Evolutionary conservation across 2,888 invertebrate genomes (phyloP), one percentile per base, ranked within the genome.

Genomic region (Pristionchus arcanus): DNA sequence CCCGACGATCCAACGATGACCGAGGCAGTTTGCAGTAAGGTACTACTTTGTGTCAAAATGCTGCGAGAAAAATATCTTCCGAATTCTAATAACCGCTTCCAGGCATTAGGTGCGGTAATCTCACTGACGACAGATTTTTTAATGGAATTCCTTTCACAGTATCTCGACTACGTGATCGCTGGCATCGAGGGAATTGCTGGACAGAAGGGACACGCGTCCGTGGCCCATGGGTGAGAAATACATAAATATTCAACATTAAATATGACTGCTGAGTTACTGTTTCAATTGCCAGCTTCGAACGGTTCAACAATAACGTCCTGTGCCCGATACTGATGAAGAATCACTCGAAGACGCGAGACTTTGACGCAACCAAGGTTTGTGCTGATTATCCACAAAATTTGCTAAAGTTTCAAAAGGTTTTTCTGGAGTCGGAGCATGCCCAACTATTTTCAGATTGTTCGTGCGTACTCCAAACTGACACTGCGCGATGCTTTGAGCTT

Each of bases 121-220:
- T n/a, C n/a, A n/a, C n/a, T n/a, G n/a, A n/a, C n/a, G n/a, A n/a
- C 42, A 9, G 42, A 42, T 5, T 5, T 42, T 42, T 42, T 3
- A 5, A 42, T 42, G 5, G 42, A 42, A 42, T 42, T 42, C 42
- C 42, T 5, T 42, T 49, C 9, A 13, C 42, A 49, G 42, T 49
- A 49, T 49, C 42, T 49, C 42, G 42, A 49, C 42, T 49, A 49
- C 42, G 9, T 49, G 0, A 9, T 49, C 5, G 3, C 98, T 81
- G 98, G 98, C 11, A 96, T 99, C 93, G 98, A 99, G 96, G 98
- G 98, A 95, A 97, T 99, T 95, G 96, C 98, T 93, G 98, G 98
- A 90, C 97, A 97, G 96, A 97, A 98, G 95, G 98, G 98, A 15
- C 91, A 91, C 42, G 92, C 94, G 63, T 93, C 92, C 4, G 90